Evolutionary conservation across 2,797 vertebrate species (phyloP).

Genomic region (Carduelis carduelis): DNA sequence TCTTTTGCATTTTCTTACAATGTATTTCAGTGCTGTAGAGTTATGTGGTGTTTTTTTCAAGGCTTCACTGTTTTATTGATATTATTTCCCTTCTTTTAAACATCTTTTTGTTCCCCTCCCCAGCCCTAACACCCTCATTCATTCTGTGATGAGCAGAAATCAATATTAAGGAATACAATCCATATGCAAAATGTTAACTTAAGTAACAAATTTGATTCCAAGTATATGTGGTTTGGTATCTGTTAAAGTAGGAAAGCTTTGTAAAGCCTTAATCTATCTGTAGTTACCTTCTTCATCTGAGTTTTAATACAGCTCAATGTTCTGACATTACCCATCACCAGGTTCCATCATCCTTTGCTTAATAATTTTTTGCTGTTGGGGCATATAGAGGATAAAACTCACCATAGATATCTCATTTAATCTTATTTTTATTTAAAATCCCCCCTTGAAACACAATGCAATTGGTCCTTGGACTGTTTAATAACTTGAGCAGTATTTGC

Average conservation of each 20-base stretch:
- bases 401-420: not conserved
- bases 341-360: not conserved
- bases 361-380: not conserved
- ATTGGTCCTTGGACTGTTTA: not conserved
- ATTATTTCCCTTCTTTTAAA: not conserved
- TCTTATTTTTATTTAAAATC: not conserved
- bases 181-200: not conserved
- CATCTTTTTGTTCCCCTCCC: not conserved
- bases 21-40: not conserved
- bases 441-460: not conserved
- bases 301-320: not conserved
- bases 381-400: not conserved
- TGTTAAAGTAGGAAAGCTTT: not conserved
- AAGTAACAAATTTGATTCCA: not conserved
- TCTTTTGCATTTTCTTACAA: conserved; percentile 46
- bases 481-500: not conserved
- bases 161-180: not conserved
- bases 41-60: not conserved
- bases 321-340: not conserved
- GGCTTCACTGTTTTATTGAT: not conserved
- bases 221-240: not conserved
- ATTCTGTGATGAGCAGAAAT: not conserved
- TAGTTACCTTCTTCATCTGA: not conserved
- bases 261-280: not conserved
- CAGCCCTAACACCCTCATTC: not conserved